These are phyloP conservation scores for Onychomys torridus DNA, from an alignment of 2,797 vertebrate species.

Conservation along the genomic window DNA sequence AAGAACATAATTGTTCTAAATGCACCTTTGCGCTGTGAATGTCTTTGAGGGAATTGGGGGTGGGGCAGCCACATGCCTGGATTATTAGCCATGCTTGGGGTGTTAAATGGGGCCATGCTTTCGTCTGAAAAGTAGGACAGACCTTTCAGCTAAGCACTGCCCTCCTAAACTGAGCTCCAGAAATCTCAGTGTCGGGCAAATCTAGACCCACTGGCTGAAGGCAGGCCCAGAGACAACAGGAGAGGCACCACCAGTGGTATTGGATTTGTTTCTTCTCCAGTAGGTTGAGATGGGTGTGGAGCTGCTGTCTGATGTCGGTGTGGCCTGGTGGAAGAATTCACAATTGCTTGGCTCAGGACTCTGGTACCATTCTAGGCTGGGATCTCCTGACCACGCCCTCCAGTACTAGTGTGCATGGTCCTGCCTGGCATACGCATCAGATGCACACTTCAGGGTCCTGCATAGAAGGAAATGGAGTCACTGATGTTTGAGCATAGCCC, in stretches of 20 bases:
- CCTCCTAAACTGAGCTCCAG: background rate
- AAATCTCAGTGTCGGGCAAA: background rate
- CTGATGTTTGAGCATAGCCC: background rate
- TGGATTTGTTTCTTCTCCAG: background rate
- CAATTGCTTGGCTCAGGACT: background rate
- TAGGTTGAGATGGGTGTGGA: no score
- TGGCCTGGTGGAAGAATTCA: background rate
- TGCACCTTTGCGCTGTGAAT: background rate
- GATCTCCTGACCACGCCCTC: no score
- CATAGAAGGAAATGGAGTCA: background rate
- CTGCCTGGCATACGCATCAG: background rate
- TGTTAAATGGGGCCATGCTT: background rate
- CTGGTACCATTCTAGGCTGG: fast-evolving
- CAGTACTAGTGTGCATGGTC: background rate
- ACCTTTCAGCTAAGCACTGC: background rate
- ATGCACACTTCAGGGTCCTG: background rate
- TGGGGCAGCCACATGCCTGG: background rate
- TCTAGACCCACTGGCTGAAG: background rate
- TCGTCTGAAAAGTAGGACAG: background rate
- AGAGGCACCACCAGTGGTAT: background rate
- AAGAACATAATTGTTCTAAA: background rate
- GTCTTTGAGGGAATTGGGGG: background rate
- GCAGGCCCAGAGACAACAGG: background rate
- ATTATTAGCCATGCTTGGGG: background rate
- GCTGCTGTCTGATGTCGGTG: background rate